Conservation (phyloP, 2,113 vertebrate genomes). For the Peromyscus leucopus region DNA sequence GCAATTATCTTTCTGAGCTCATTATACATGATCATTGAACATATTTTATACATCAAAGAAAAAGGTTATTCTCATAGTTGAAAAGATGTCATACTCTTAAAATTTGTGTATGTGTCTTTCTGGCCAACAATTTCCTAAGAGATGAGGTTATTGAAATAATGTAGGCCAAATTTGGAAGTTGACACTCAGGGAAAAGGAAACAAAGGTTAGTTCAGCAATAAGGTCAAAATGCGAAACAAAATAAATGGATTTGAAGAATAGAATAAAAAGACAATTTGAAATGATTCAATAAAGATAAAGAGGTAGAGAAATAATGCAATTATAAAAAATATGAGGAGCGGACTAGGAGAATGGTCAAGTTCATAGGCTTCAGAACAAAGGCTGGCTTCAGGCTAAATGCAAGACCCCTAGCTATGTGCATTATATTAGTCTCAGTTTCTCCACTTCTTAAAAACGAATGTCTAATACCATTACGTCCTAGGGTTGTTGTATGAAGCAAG, state of each 20-base stretch:
- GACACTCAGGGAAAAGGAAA: constrained; percentile 41
- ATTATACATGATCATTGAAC: constrained; percentile 54
- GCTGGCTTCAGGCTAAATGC: not conserved
- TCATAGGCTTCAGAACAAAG: not conserved
- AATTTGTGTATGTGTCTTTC: not conserved
- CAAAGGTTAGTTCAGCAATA: constrained; percentile 40
- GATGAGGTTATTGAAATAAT: constrained; percentile 50
- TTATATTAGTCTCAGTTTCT: not conserved
- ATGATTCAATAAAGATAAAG: constrained; percentile 25
- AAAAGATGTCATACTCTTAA: constrained; percentile 61
- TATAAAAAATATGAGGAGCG: constrained; percentile 36
- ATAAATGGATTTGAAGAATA: constrained; percentile 30
- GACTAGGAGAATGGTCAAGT: not conserved
- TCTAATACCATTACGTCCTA: not conserved
- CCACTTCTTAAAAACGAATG: constrained; percentile 35
- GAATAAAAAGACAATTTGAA: constrained; percentile 22
- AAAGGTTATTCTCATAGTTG: constrained; percentile 57
- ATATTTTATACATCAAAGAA: constrained; percentile 61
- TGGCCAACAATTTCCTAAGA: constrained; percentile 51
- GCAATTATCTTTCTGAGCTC: constrained; percentile 56
- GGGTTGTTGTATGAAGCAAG: not conserved
- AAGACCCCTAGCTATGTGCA: not conserved
- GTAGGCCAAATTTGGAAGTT: not conserved
- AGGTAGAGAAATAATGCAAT: constrained; percentile 3
- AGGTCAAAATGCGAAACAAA: constrained; percentile 50